Conservation (phyloP, 2,888 invertebrate species). For the Lobophora halterata region DNA sequence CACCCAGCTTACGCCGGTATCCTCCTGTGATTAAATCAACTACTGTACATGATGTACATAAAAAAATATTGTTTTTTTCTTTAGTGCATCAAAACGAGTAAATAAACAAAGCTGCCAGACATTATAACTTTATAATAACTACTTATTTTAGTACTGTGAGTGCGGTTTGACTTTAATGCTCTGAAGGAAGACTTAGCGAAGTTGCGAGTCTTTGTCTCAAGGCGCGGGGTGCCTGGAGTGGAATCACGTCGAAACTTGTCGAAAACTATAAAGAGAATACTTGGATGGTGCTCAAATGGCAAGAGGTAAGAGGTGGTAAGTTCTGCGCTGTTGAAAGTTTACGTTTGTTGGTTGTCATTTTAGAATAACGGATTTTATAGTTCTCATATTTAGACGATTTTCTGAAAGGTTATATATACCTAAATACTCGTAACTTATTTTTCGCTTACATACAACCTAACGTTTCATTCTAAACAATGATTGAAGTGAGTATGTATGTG, state of each 20-base stretch:
- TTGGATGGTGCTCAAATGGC: slow-evolving; percentile 21
- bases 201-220: slow-evolving; percentile 47
- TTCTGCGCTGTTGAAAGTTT: slow-evolving; percentile 8
- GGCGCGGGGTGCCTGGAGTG: slow-evolving; percentile 33
- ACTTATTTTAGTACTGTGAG: slow-evolving; percentile 47
- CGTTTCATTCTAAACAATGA: no score
- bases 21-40: no score
- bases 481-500: no score
- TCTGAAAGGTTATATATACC: no score
- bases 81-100: background rate
- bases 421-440: no score
- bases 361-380: no score
- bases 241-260: slow-evolving; percentile 41
- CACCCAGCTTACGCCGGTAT: no score
- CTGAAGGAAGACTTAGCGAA: slow-evolving; percentile 51
- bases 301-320: slow-evolving; percentile 17
- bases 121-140: slow-evolving; percentile 50
- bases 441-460: no score
- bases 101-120: slow-evolving; percentile 25
- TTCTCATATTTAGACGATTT: no score
- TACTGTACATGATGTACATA: no score
- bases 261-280: slow-evolving; percentile 36
- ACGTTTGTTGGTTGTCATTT: slow-evolving; percentile 10
- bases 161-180: slow-evolving; percentile 51
- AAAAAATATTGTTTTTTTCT: no score